Conservation (phyloP, 2,888 invertebrate genomes). For the Cryptus armator region DNA sequence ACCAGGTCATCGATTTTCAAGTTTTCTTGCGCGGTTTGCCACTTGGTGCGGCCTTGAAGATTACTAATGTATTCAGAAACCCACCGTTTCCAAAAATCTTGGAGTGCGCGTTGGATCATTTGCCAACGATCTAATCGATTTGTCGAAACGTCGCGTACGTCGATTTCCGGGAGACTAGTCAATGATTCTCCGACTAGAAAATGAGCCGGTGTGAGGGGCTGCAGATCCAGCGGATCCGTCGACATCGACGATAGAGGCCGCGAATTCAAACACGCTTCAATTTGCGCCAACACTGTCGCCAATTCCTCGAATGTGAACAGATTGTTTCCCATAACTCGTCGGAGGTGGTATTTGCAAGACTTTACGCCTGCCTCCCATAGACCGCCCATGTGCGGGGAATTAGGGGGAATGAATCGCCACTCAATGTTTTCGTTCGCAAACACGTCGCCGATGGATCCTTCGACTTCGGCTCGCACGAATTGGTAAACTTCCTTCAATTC, state of each 20-base stretch:
- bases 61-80: constrained; percentile 67
- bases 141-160: constrained; percentile 61
- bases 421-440: constrained; percentile 41
- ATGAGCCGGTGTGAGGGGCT: constrained; percentile 76
- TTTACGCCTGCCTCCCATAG: constrained; percentile 76
- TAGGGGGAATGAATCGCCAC: constrained; percentile 75
- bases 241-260: constrained; percentile 73
- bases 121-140: constrained; percentile 74
- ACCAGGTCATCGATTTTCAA: constrained; percentile 49
- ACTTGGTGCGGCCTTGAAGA: constrained; percentile 72
- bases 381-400: constrained; percentile 74
- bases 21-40: constrained; percentile 54
- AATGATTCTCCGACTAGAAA: constrained; percentile 76
- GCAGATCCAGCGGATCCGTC: constrained; percentile 70
- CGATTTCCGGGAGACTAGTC: constrained; percentile 71
- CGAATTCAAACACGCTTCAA: constrained; percentile 75
- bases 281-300: constrained; percentile 70
- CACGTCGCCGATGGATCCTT: background rate
- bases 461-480: constrained; percentile 1
- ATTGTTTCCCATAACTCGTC: constrained; percentile 68
- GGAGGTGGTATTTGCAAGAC: constrained; percentile 73
- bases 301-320: constrained; percentile 74
- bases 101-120: constrained; percentile 66
- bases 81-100: constrained; percentile 72
- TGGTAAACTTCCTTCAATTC: constrained; percentile 65